These are phyloP conservation scores for Polylopha cassiicola DNA, from an alignment of 2,888 invertebrate genomes.

Conservation along the genomic window DNA sequence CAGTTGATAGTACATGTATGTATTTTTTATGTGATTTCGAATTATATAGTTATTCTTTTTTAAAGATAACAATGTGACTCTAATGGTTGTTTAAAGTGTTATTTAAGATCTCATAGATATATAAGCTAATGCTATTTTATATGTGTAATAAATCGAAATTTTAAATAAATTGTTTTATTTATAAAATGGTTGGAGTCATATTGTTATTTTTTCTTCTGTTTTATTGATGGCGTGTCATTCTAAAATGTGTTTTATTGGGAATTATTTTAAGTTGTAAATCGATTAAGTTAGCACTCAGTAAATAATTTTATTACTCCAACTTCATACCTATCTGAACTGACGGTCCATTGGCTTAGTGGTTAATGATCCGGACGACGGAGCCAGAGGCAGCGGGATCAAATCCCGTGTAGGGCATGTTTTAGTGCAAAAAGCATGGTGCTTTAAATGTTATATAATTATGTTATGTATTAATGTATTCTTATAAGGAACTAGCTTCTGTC, in stretches of 20 bases:
- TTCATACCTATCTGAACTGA: too few relatives aligned
- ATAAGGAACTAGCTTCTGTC: too few relatives aligned
- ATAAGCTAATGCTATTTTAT: constrained; percentile 23
- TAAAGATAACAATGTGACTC: constrained; percentile 31
- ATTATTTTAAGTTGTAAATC: too few relatives aligned
- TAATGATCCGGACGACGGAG: too few relatives aligned
- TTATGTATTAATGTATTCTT: constrained; percentile 15
- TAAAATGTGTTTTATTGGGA: too few relatives aligned
- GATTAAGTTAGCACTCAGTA: constrained; percentile 21
- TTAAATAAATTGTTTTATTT: constrained; percentile 32
- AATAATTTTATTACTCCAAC: constrained; percentile 24
- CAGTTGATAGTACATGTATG: too few relatives aligned
- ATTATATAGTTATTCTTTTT: too few relatives aligned
- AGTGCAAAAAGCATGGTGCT: not conserved
- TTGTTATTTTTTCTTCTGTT: constrained; percentile 28
- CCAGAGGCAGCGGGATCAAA: not conserved
- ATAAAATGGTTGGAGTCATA: constrained; percentile 41
- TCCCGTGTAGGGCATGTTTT: not conserved
- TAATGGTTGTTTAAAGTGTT: constrained; percentile 22
- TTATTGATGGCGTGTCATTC: not conserved
- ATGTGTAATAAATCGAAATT: constrained; percentile 24
- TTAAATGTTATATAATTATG: constrained; percentile 4
- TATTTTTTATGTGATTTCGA: too few relatives aligned
- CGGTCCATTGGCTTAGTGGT: too few relatives aligned
- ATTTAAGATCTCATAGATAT: constrained; percentile 24